phyloP scores from a whole-genome alignment of 2,113 vertebrate species.

The Pedionomus torquatus region DNA sequence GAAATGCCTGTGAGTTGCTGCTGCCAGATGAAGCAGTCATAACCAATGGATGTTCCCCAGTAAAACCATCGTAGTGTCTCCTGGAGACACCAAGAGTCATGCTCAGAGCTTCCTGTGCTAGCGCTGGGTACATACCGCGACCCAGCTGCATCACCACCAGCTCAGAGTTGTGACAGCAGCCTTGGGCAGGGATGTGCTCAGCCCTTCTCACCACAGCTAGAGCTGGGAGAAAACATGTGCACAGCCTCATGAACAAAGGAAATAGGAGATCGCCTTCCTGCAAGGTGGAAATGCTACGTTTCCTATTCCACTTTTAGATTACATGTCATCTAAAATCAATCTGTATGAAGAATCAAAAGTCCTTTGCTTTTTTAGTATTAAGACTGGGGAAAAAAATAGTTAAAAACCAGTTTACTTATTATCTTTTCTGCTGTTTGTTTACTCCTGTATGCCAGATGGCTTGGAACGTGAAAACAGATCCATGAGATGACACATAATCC shows the following conservation, averaged over 20 bases:
- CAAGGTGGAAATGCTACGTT: not conserved
- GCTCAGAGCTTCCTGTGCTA: not conserved
- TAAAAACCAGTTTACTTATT: conserved; percentile 7
- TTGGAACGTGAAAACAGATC: conserved; percentile 51
- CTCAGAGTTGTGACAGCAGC: not conserved
- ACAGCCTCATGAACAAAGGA: not conserved
- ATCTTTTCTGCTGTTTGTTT: conserved; percentile 60
- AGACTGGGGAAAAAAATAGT: not conserved
- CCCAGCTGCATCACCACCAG: not conserved
- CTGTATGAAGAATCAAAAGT: not conserved
- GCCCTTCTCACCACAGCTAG: not conserved
- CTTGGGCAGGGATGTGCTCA: not conserved
- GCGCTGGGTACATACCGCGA: not conserved
- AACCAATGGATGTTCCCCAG: not conserved
- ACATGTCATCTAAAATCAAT: not conserved
- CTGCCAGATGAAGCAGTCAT: not conserved
- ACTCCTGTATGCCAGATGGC: conserved; percentile 53
- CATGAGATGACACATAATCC: conserved; percentile 36
- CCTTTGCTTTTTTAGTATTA: not conserved
- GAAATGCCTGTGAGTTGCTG: not conserved
- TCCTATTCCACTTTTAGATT: not conserved
- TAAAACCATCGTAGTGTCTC: not conserved
- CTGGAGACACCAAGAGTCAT: not conserved
- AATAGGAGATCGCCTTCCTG: not conserved
- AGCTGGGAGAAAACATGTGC: not conserved